Percentiles rank a stretch among this genome's conserved stretches.
Conservation (phyloP, 2,797 vertebrate genomes). For the Cynopterus sphinx region DNA sequence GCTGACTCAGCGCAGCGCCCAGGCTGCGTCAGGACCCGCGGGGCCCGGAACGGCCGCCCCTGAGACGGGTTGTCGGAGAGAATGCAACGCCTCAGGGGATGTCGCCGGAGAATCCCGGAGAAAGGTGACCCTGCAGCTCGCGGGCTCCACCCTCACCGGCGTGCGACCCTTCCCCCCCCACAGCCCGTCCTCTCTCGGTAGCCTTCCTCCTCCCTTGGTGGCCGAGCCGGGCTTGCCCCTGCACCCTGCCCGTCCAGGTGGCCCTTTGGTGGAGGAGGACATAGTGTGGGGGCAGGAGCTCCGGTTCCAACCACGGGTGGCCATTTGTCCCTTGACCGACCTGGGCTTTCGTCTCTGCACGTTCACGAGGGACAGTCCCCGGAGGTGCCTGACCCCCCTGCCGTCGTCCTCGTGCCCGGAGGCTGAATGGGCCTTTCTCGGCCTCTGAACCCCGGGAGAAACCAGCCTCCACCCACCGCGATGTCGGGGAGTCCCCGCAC, state of each 20-base stretch:
- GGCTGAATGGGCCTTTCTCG: background rate
- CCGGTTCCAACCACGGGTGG: too few species aligned
- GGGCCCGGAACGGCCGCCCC: background rate
- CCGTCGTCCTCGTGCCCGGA: too few species aligned
- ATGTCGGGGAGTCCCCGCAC: background rate
- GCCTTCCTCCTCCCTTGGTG: background rate
- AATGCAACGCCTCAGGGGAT: background rate
- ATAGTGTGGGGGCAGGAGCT: accelerated
- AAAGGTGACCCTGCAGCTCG: background rate
- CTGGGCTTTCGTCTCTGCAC: too few species aligned
- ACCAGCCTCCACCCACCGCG: background rate
- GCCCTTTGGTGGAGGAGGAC: background rate
- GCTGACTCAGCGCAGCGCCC: background rate
- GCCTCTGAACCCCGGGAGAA: background rate
- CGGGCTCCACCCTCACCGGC: background rate
- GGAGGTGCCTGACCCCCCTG: too few species aligned
- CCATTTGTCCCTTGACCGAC: accelerated
- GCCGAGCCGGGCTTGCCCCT: background rate
- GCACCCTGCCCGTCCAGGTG: background rate
- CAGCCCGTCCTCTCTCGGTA: too few species aligned
- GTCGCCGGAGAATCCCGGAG: background rate
- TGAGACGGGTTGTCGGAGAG: conserved; percentile 2
- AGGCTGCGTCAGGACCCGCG: background rate
- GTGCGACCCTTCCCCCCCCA: background rate
- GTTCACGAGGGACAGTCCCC: background rate